Evolutionary conservation across 92 coral and sea anemone genomes (phyloP).

Genomic region (Porites cylindrica): DNA sequence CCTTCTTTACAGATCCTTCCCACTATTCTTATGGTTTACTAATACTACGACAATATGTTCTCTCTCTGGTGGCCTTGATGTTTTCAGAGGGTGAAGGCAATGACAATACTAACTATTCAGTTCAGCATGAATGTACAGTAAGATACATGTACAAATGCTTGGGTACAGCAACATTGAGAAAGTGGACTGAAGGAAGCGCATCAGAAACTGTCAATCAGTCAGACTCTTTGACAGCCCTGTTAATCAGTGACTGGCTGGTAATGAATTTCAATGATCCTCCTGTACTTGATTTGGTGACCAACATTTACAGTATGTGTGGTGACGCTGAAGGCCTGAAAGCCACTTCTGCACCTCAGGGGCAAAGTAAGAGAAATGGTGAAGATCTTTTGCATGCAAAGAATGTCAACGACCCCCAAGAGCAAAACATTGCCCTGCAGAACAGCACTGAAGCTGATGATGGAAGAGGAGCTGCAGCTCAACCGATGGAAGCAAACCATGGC

Average conservation of each 20-base stretch:
- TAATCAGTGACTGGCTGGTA: constrained; percentile 65
- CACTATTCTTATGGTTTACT: constrained; percentile 4
- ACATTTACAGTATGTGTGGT: constrained; percentile 10
- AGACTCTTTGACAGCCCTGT: constrained; percentile 42
- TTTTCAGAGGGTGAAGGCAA: neutral
- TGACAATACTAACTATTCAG: neutral
- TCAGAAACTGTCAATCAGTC: constrained; percentile 16
- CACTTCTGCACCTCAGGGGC: neutral
- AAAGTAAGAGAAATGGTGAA: neutral
- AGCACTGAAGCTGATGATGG: neutral
- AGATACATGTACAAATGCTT: constrained; percentile 2
- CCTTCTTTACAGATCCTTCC: neutral
- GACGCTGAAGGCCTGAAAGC: constrained; percentile 18
- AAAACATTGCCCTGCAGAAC: neutral
- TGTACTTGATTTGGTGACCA: neutral
- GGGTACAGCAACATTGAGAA: neutral
- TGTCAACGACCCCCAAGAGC: neutral
- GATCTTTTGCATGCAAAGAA: neutral
- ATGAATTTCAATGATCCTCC: constrained; percentile 8
- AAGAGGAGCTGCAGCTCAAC: neutral
- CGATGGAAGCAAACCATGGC: neutral
- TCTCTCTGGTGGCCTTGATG: constrained; percentile 15
- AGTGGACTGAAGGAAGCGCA: constrained; percentile 26
- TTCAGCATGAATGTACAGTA: constrained; percentile 19
- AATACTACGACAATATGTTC: constrained; percentile 19